Base-by-base conservation (phyloP, 1,140 invertebrate genomes). In the Eufriesea mexicana region DNA sequence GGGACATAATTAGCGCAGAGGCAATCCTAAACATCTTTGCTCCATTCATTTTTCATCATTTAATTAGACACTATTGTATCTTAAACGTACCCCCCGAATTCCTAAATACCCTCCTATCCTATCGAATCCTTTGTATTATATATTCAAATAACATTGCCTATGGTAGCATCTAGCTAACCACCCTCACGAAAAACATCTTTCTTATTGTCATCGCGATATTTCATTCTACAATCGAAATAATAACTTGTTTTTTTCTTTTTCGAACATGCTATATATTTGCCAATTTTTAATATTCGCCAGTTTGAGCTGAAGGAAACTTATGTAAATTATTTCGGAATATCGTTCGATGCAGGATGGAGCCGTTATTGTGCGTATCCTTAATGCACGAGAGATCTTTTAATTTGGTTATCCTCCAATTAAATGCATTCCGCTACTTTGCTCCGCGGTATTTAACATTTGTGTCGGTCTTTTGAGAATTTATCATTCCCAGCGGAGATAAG, bases 61-160 rank as follows among this genome's bases (percentile, higher is more conserved):
- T 84, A 86, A 90, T 85, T 86, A 87, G 82, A 91, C 49, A 79
- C 83, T 80, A 86, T 90, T 79, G 70, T 84, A 86, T 87, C 84
- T 89, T 88, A 83, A 68, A 83, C 55, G 68, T 83, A 81, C 75
- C 66, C 75, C 84, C 76, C 59, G 57, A 78, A 86, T 62, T 83
- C 79, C 78, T 64, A 64, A 75, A 83, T 55, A 78, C 67, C 72
- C 71, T 79, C 66, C 61, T 84, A 57, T 87, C 78, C 73, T 79
- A 89, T 87, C 70, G 76, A 82, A 83, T 84, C 76, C 84, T 85
- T 90, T 91, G 89, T 90, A 89, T 90, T 84, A 89, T 88, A 90
- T 90, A 89, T 91, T 87, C 70, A 77, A 86, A 84, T 88, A 88
- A 90, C 79, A 85, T 76, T 84, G 81, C 84, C 83, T 88, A 89